phyloP scores from a whole-genome alignment of 2,113 vertebrate genomes.

The Rhineura floridana region DNA sequence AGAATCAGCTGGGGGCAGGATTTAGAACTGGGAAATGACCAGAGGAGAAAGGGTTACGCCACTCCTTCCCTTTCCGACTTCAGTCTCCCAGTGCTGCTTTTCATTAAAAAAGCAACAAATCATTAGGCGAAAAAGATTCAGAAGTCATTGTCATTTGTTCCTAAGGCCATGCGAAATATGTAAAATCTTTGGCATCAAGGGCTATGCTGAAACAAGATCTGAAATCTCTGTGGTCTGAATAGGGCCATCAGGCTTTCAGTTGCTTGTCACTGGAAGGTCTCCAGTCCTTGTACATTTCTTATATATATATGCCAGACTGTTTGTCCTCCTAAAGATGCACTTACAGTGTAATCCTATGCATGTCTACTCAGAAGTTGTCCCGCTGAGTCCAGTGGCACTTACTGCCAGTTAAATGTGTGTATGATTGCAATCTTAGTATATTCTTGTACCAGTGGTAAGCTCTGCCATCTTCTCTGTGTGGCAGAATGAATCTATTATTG shows the following conservation, averaged over 20 bases:
- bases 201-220: not conserved
- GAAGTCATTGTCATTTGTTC: not conserved
- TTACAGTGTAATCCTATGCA: no score
- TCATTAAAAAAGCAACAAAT: not conserved
- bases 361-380: no score
- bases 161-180: not conserved
- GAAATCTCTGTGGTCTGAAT: not conserved
- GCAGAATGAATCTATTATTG: slow-evolving; percentile 42
- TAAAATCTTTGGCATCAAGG: not conserved
- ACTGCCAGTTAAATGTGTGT: no score
- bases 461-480: not conserved
- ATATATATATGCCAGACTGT: not conserved
- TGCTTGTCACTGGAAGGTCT: not conserved
- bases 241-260: not conserved
- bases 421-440: no score
- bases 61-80: not conserved
- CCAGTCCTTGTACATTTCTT: not conserved
- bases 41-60: not conserved
- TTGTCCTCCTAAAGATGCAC: not conserved
- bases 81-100: not conserved
- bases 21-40: no score
- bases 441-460: not conserved
- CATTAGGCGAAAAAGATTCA: not conserved
- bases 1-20: not conserved
- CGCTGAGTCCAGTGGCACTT: no score